These are phyloP conservation scores for Rhombomys opimus DNA, from an alignment of 2,113 vertebrate genomes.

Conservation along the genomic window DNA sequence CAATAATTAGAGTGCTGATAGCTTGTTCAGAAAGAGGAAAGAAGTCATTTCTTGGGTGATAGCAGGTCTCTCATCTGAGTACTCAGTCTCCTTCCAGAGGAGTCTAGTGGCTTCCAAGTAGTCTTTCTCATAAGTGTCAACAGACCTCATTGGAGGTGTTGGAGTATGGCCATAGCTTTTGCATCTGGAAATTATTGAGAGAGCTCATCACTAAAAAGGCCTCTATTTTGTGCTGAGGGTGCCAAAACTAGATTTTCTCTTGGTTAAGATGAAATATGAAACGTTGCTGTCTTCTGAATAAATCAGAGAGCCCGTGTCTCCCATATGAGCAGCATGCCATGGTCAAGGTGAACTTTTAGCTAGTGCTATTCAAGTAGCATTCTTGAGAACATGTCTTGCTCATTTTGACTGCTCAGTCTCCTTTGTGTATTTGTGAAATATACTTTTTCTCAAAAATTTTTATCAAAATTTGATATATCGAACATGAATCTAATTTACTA, in stretches of 20 bases:
- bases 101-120: not conserved
- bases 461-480: not conserved
- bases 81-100: not conserved
- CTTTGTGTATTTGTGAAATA: not conserved
- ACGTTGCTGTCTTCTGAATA: not conserved
- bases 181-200: not conserved
- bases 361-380: not conserved
- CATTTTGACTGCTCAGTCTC: not conserved
- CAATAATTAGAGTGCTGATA: not conserved
- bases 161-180: not conserved
- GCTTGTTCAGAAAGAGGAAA: not conserved
- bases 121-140: not conserved
- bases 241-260: not conserved
- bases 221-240: not conserved
- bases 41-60: not conserved
- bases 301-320: not conserved
- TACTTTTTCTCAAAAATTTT: not conserved
- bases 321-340: not conserved
- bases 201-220: not conserved
- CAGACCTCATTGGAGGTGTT: not conserved
- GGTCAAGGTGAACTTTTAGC: not conserved
- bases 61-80: not conserved
- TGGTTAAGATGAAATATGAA: not conserved
- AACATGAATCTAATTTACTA: not conserved
- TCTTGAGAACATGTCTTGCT: not conserved